These are phyloP conservation scores for Sternotherus odoratus DNA, from an alignment of 2,797 vertebrate genomes.

Conservation along the genomic window DNA sequence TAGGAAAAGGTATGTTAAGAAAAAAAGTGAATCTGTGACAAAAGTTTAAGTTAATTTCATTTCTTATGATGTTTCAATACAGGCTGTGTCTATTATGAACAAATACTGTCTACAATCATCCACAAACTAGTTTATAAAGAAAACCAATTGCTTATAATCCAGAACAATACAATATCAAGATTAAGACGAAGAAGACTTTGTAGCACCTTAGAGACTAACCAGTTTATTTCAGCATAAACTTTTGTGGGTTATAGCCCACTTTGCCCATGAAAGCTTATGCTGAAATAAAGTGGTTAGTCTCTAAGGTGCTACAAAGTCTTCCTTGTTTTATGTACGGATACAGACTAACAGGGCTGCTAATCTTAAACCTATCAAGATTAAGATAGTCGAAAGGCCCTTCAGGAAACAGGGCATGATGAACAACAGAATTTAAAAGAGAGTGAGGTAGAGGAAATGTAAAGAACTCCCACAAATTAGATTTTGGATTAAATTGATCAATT, in stretches of 20 bases:
- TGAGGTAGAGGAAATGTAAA: neutral
- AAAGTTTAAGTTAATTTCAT: neutral
- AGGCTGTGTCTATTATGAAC: neutral
- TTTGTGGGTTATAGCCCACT: too few species aligned
- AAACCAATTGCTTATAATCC: neutral
- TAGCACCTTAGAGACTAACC: too few species aligned
- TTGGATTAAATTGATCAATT: neutral
- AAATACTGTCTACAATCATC: neutral
- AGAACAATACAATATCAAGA: neutral
- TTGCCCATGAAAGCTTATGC: too few species aligned
- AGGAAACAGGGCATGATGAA: neutral
- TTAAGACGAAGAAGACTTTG: too few species aligned
- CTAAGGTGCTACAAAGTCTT: too few species aligned
- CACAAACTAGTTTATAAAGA: too few species aligned
- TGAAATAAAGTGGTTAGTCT: too few species aligned
- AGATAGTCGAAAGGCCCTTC: neutral
- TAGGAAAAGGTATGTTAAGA: neutral
- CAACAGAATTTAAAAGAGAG: neutral
- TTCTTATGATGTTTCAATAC: neutral
- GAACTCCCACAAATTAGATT: neutral
- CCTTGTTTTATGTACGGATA: too few species aligned
- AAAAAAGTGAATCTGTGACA: neutral
- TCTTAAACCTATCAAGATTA: neutral
- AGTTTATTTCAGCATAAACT: too few species aligned
- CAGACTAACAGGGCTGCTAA: too few species aligned